Base-by-base conservation (phyloP, 2,113 vertebrate genomes). In the Hyperoodon ampullatus region DNA sequence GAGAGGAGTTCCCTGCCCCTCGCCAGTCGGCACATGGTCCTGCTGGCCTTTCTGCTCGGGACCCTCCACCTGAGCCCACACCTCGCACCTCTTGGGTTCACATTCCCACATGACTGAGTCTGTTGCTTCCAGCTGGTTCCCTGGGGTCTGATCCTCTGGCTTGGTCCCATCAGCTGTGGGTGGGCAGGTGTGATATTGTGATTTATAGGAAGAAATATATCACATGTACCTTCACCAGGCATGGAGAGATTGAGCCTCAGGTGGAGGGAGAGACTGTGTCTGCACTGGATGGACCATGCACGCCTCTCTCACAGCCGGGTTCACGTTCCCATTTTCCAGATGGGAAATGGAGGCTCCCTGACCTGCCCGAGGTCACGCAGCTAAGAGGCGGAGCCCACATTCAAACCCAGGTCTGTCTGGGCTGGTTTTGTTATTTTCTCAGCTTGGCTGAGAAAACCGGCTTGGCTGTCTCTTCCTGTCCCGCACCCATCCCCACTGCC, bases 251-350 rank as follows among this genome's bases (percentile, higher is more conserved):
- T 0, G 58, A 3, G 80, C 26, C 35, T 30, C 80, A 30, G 80
- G 78, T 1, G 55, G 80, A 30, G 0, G 15, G 24, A 61, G 78
- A 53, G 53, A 23, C 50, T 15, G 77, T 21, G n/a, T 13, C 53
- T 39, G 77, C 4, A 5, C 21, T 16, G 23, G 2, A 13, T 0
- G 21, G 78, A 2, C n/a, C 53, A 16, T 0, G 35, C 0, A 21
- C 2, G 58, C 13, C 53, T 12, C 66, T 21, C 58, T 13, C 35
- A 21, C 1, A 8, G 78, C n/a, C 16, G 15, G 35, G 8, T 28
- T 6, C 8, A 18, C n/a, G 3, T 11, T 13, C 55, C 14, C 55
- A 60, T 2, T 26, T 42, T 35, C 26, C 53, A 61, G 78, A 24
- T 12, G 50, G n/a, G 55, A 60, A 18, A 28, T 6, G 2, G n/a